These are phyloP conservation scores for Menidia beryllina DNA, from an alignment of 2,113 vertebrate genomes.

Conservation along the genomic window DNA sequence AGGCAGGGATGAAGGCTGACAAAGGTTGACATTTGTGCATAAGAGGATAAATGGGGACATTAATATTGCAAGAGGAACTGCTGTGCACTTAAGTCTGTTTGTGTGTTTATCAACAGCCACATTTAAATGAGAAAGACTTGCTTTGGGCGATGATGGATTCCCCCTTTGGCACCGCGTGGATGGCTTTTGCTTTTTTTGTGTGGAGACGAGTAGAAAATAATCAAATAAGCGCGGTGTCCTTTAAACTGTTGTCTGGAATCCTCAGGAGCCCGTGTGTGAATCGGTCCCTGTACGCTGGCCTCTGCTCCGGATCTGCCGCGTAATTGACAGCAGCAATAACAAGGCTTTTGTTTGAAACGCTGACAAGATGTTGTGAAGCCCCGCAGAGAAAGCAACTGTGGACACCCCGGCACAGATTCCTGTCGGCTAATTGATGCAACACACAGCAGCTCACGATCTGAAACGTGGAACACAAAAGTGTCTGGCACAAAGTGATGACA, in stretches of 20 bases:
- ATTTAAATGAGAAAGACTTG: conserved; percentile 54
- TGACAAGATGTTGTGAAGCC: conserved; percentile 38
- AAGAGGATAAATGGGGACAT: conserved; percentile 79
- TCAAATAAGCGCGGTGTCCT: conserved; percentile 37
- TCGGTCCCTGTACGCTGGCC: conserved; percentile 8
- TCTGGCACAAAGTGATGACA: conserved; percentile 17
- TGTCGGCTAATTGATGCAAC: conserved; percentile 40
- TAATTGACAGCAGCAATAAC: conserved; percentile 47
- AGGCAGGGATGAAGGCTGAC: conserved; percentile 54
- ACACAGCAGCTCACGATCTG: background rate
- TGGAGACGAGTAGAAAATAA: conserved; percentile 16
- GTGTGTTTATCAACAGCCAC: conserved; percentile 57
- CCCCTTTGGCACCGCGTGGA: conserved; percentile 1
- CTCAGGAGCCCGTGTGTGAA: conserved; percentile 26
- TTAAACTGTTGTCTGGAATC: conserved; percentile 36
- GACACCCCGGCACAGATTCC: conserved; percentile 4
- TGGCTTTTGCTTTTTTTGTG: background rate
- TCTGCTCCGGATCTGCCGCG: conserved; percentile 30
- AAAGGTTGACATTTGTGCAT: conserved; percentile 79
- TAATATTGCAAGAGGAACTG: conserved; percentile 77
- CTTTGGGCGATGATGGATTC: conserved; percentile 1
- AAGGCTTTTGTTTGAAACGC: conserved; percentile 40
- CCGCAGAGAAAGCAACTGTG: conserved; percentile 27
- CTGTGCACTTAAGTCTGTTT: conserved; percentile 56
- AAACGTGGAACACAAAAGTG: background rate